Percentiles rank a stretch among this genome's conserved stretches.
phyloP scores from a whole-genome alignment of 1,140 invertebrate species.

The Micrasema longulum region DNA sequence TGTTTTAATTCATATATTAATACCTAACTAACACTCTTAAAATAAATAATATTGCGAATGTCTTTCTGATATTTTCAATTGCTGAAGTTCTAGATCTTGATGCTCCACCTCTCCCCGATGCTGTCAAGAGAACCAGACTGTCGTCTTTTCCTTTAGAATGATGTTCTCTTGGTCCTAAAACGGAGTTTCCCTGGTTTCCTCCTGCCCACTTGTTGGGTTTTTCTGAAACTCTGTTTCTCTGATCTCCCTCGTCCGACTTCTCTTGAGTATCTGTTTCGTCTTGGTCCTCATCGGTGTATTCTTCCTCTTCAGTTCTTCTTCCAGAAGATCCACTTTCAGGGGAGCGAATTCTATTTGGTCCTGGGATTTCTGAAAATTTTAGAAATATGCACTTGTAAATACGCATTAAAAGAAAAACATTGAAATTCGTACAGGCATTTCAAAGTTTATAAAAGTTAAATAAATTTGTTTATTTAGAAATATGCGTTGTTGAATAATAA shows the following conservation, averaged over 20 bases:
- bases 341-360: conserved; percentile 32
- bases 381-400: too few species aligned
- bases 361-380: conserved; percentile 50
- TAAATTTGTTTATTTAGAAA: neutral
- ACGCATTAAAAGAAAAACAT: too few species aligned
- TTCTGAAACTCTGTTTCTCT: conserved; percentile 43
- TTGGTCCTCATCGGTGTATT: conserved; percentile 39
- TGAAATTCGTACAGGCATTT: too few species aligned
- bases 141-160: conserved; percentile 40
- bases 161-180: conserved; percentile 34
- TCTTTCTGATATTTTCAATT: neutral
- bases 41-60: neutral
- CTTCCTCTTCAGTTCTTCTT: conserved; percentile 40
- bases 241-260: conserved; percentile 26
- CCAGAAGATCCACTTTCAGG: conserved; percentile 19
- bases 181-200: conserved; percentile 46
- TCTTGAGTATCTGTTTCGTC: conserved; percentile 37
- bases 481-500: too few species aligned
- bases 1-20: neutral
- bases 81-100: neutral
- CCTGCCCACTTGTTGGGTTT: conserved; percentile 48
- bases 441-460: too few species aligned
- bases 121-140: conserved; percentile 31
- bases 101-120: conserved; percentile 24
- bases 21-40: conserved; percentile 11